These are phyloP conservation scores for Aurelia sp. DNA, from an alignment of 30 jellyfish, hydroid and myxozoan species.

Conservation along the genomic window DNA sequence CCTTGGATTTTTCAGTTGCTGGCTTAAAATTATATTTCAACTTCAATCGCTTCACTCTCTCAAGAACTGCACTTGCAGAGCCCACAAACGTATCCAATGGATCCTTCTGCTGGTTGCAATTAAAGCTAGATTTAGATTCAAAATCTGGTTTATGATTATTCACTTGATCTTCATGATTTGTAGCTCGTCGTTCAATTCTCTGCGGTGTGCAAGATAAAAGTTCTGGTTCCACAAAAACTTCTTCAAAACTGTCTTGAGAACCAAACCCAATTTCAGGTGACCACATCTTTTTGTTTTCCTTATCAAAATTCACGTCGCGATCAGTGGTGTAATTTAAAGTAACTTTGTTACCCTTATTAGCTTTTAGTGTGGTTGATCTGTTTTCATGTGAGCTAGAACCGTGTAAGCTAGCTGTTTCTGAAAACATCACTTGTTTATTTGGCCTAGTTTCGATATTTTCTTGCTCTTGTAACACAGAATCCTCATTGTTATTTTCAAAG, in stretches of 20 bases:
- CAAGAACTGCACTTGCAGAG: constrained; percentile 72
- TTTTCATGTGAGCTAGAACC: not conserved
- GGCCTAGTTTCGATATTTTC: not conserved
- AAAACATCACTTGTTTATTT: not conserved
- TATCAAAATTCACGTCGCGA: not conserved
- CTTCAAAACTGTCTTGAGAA: constrained; percentile 40
- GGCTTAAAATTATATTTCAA: constrained; percentile 48
- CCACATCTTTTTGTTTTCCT: not conserved
- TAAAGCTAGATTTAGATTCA: not conserved
- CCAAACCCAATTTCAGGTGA: not conserved
- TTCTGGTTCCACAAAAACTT: constrained; percentile 51
- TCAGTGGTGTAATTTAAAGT: not conserved
- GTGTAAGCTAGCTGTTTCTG: constrained; percentile 8
- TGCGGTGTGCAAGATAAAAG: constrained; percentile 32
- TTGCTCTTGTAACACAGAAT: too few species aligned
- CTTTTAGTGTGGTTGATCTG: not conserved
- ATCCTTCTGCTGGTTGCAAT: not conserved
- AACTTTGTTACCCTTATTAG: not conserved
- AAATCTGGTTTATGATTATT: constrained; percentile 7
- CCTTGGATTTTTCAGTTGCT: not conserved
- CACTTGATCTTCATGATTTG: not conserved
- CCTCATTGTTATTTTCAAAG: too few species aligned
- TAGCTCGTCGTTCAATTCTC: not conserved
- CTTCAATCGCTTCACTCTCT: constrained; percentile 55
- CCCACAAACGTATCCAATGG: constrained; percentile 48